A percentile compares a stretch with the other conserved stretches of the same genome.
phyloP scores from a whole-genome alignment of 2,113 vertebrate genomes.

The Paratilapia polleni region DNA sequence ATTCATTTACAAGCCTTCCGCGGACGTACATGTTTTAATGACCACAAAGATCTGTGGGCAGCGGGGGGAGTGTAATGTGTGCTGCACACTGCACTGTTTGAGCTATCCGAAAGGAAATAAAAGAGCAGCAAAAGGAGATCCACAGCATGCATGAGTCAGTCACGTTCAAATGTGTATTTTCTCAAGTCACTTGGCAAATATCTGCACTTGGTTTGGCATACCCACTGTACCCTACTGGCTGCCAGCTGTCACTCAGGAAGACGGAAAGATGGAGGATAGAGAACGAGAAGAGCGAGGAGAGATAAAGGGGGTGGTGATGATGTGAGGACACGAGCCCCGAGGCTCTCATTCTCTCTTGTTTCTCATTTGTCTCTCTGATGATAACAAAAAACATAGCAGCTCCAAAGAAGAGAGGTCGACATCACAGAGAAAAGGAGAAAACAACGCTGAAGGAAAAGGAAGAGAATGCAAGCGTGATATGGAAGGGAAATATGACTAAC shows the following conservation, averaged over 20 bases:
- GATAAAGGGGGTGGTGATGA: slow-evolving; percentile 64
- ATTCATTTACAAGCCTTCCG: slow-evolving; percentile 44
- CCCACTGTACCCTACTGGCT: slow-evolving; percentile 80
- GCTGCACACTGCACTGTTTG: slow-evolving; percentile 16
- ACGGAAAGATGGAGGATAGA: slow-evolving; percentile 65
- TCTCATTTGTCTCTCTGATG: slow-evolving; percentile 70
- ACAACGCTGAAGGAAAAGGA: slow-evolving; percentile 27
- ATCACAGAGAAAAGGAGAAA: slow-evolving; percentile 29
- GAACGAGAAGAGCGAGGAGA: slow-evolving; percentile 3
- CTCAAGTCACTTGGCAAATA: slow-evolving; percentile 74
- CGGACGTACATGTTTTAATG: slow-evolving; percentile 49
- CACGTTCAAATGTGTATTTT: slow-evolving; percentile 68
- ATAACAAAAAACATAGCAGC: slow-evolving; percentile 74
- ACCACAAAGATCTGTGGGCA: slow-evolving; percentile 44
- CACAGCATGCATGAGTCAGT: slow-evolving; percentile 35
- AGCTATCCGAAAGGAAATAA: background rate
- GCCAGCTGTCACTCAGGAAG: slow-evolving; percentile 82
- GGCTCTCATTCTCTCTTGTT: slow-evolving; percentile 62
- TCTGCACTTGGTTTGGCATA: slow-evolving; percentile 75
- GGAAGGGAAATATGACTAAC: slow-evolving; percentile 26
- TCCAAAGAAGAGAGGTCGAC: slow-evolving; percentile 47
- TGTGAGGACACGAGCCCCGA: slow-evolving; percentile 70
- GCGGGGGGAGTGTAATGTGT: slow-evolving; percentile 24
- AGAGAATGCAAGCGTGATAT: background rate
- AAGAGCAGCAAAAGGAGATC: slow-evolving; percentile 21